A percentile compares a stretch with the other conserved stretches of the same genome.
Conservation (phyloP, 2,888 invertebrate species). For the Osmoderma eremita region DNA sequence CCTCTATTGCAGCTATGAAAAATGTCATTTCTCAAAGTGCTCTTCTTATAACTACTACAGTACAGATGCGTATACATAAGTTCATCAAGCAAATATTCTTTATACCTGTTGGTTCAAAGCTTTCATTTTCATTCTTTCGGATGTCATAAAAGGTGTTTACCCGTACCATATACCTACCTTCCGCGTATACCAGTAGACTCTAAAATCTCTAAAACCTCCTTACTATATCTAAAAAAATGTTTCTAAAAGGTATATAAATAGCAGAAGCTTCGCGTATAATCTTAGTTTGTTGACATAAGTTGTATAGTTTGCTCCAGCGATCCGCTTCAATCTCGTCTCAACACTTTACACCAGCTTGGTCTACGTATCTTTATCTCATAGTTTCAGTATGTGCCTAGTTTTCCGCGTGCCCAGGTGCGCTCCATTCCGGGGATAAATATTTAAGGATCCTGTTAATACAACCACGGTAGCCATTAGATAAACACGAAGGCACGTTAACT, state of each 20-base stretch:
- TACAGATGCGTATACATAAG: no score
- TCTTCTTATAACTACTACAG: no score
- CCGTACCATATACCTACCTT: not conserved
- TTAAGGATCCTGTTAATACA: slow-evolving; percentile 5
- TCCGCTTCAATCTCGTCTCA: not conserved
- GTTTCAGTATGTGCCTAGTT: not conserved
- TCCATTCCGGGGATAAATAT: slow-evolving; percentile 8
- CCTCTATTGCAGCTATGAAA: no score
- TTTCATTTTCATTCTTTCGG: slow-evolving; percentile 9
- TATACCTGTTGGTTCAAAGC: slow-evolving; percentile 23
- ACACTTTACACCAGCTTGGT: not conserved
- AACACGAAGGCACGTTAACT: no score
- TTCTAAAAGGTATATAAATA: slow-evolving; percentile 7
- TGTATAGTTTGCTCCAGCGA: not conserved
- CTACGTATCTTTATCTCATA: not conserved
- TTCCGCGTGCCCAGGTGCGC: slow-evolving; percentile 4
- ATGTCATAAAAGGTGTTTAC: slow-evolving; percentile 19
- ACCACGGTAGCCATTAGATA: no score
- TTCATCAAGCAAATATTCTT: no score
- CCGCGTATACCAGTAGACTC: not conserved
- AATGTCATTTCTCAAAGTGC: no score
- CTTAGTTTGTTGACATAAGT: slow-evolving; percentile 4
- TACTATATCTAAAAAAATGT: not conserved
- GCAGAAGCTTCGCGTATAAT: not conserved
- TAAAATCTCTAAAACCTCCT: slow-evolving; percentile 11